phyloP scores from a whole-genome alignment of 2,888 invertebrate genomes.

The Phyto melanocephala region DNA sequence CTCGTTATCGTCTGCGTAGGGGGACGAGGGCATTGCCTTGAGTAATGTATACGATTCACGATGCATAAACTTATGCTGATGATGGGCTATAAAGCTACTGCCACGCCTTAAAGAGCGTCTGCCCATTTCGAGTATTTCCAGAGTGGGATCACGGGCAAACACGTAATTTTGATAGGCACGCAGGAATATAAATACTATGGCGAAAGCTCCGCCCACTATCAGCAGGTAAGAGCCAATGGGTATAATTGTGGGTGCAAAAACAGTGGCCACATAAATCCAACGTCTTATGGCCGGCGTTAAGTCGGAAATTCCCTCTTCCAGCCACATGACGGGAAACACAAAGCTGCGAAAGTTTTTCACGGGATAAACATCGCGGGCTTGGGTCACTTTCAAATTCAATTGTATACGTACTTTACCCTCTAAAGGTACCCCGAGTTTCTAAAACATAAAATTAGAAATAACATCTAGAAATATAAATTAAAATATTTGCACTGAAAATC shows the following conservation, averaged over 20 bases:
- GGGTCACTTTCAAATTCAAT: constrained; percentile 88
- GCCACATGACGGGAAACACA: constrained; percentile 92
- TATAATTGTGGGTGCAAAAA: constrained; percentile 85
- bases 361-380: constrained; percentile 84
- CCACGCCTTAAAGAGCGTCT: constrained; percentile 85
- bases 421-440: constrained; percentile 92
- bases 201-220: constrained; percentile 84
- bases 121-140: constrained; percentile 88
- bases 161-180: constrained; percentile 87
- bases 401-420: constrained; percentile 91
- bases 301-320: constrained; percentile 92
- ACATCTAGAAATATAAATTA: background rate
- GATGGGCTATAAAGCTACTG: constrained; percentile 77
- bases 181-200: constrained; percentile 84
- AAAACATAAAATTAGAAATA: constrained; percentile 65
- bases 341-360: constrained; percentile 89
- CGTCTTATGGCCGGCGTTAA: constrained; percentile 88
- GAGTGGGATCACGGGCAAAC: constrained; percentile 83
- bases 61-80: constrained; percentile 75
- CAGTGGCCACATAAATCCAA: constrained; percentile 90
- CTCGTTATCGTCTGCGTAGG: constrained; percentile 66
- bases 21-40: constrained; percentile 70
- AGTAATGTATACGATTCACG: constrained; percentile 77
- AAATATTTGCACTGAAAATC: constrained; percentile 19
- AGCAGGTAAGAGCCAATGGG: constrained; percentile 86